Conservation (phyloP, 2,797 vertebrate genomes). For the Cyprinella venusta region DNA sequence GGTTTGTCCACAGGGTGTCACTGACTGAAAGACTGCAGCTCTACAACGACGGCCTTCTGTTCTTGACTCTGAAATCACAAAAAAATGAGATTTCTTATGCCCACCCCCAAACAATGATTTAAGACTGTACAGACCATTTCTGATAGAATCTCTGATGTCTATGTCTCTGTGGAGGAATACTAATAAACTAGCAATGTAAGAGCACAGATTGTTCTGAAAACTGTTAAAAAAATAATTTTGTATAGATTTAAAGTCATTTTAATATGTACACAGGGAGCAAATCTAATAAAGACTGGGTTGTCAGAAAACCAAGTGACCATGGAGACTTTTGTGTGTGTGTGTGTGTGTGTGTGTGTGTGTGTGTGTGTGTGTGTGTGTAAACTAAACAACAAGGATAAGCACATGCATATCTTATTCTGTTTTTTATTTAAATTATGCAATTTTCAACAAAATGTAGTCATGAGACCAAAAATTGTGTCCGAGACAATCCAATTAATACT, state of each 20-base stretch:
- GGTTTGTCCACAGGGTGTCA: slow-evolving; percentile 46
- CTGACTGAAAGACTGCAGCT: slow-evolving; percentile 33
- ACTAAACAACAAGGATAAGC: too few species aligned
- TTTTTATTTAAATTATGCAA: neutral
- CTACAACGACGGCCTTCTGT: slow-evolving; percentile 21
- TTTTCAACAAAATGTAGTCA: neutral
- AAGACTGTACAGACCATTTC: slow-evolving; percentile 58
- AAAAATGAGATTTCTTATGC: slow-evolving; percentile 37
- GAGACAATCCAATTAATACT: neutral
- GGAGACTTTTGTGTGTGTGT: neutral
- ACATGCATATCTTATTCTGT: neutral
- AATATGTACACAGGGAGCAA: slow-evolving; percentile 61
- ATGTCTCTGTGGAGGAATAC: slow-evolving; percentile 53
- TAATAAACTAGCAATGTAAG: slow-evolving; percentile 58
- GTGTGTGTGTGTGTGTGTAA: neutral
- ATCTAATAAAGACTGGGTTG: slow-evolving; percentile 66
- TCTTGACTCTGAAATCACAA: slow-evolving; percentile 34
- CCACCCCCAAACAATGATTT: slow-evolving; percentile 30
- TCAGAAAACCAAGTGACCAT: slow-evolving; percentile 48
- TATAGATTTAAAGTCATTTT: slow-evolving; percentile 61
- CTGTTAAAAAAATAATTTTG: slow-evolving; percentile 54
- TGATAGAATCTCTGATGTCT: slow-evolving; percentile 45
- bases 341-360: neutral
- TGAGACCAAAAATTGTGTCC: neutral
- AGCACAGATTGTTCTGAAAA: slow-evolving; percentile 45